Percentiles rank a stretch among this genome's conserved stretches.
Evolutionary conservation across 1,140 invertebrate genomes (phyloP).

Genomic region (Aricia agestis): DNA sequence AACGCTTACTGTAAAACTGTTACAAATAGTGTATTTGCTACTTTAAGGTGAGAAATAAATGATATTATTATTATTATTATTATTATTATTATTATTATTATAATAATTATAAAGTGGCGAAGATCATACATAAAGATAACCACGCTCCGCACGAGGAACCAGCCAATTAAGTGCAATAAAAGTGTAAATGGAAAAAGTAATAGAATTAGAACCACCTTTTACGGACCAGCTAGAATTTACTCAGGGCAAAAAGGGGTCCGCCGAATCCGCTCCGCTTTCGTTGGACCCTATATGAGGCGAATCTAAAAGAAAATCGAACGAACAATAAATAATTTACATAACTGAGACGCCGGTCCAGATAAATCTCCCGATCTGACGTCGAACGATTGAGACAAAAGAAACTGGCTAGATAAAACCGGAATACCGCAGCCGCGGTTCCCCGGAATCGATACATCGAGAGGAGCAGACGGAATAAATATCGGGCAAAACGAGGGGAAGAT

Average conservation of each 20-base stretch:
- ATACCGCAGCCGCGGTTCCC: conserved; percentile 39
- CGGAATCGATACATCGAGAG: conserved; percentile 44
- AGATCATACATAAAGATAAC: conserved; percentile 1
- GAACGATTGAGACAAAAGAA: conserved; percentile 48
- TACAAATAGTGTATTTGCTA: too few relatives aligned
- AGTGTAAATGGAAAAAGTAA: not conserved
- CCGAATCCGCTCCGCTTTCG: not conserved
- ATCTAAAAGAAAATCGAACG: conserved; percentile 11
- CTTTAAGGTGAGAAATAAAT: too few relatives aligned
- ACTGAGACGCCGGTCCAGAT: conserved; percentile 21
- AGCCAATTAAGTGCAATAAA: not conserved
- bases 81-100: too few relatives aligned
- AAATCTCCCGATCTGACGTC: conserved; percentile 29
- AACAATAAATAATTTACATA: conserved; percentile 29
- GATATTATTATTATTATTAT: too few relatives aligned
- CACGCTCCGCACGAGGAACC: not conserved
- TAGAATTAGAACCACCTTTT: not conserved
- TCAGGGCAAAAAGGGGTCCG: not conserved
- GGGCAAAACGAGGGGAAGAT: conserved; percentile 51
- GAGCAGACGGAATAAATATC: conserved; percentile 46
- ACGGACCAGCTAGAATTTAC: not conserved
- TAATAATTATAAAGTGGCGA: conserved; percentile 1
- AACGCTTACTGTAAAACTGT: too few relatives aligned
- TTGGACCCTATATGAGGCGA: not conserved
- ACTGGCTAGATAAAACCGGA: conserved; percentile 35